A percentile compares a stretch with the other conserved stretches of the same genome.
These are phyloP conservation scores for Dasyornis broadbenti DNA, from an alignment of 2,113 vertebrate genomes.

Conservation along the genomic window DNA sequence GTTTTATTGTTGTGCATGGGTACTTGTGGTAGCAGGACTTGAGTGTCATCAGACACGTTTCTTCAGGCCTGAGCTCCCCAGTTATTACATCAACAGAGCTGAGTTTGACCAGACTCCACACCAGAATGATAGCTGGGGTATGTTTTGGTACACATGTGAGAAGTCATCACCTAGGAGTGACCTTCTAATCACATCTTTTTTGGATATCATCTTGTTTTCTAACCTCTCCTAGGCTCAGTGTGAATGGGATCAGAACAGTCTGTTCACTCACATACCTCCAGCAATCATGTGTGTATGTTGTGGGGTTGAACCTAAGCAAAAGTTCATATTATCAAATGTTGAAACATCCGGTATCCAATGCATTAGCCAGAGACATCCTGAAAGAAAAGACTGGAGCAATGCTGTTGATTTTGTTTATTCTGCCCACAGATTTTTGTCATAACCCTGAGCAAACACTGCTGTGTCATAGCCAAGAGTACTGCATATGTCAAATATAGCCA, in stretches of 20 bases:
- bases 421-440: not conserved
- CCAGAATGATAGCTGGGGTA: not conserved
- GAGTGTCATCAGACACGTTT: fast-evolving
- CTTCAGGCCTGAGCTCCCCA: not conserved
- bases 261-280: not conserved
- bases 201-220: not conserved
- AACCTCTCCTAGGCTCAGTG: not conserved
- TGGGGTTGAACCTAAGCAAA: not conserved
- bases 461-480: not conserved
- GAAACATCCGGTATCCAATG: no score
- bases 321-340: not conserved
- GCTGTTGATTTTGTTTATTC: not conserved
- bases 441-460: not conserved
- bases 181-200: not conserved
- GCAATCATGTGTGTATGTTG: fast-evolving
- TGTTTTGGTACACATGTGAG: not conserved
- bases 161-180: not conserved
- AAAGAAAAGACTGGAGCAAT: not conserved
- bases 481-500: not conserved
- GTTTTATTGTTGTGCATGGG: not conserved
- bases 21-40: not conserved
- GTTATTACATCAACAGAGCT: not conserved
- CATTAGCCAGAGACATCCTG: not conserved
- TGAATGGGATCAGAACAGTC: not conserved
- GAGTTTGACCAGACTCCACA: not conserved